Conservation (phyloP, 2,797 vertebrate species). For the Takifugu rubripes region DNA sequence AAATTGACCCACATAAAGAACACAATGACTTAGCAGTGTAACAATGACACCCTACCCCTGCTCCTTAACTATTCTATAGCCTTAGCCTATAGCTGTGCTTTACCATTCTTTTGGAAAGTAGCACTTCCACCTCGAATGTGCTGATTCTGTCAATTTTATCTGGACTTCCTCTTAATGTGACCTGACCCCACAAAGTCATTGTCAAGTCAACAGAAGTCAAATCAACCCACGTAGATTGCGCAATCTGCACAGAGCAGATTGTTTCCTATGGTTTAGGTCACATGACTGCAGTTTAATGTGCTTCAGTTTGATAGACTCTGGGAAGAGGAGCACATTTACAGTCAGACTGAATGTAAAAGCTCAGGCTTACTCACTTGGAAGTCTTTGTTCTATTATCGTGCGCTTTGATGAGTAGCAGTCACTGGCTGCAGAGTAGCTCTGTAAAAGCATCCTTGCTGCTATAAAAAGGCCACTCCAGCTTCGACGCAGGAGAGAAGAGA, state of each 20-base stretch:
- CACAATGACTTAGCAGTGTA: neutral
- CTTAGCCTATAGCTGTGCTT: conserved; percentile 6
- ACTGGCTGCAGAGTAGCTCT: conserved; percentile 51
- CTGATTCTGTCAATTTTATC: conserved; percentile 9
- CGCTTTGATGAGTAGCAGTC: conserved; percentile 55
- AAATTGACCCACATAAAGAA: neutral
- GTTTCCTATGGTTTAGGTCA: neutral
- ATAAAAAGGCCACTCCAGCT: conserved; percentile 62
- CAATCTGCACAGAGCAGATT: neutral
- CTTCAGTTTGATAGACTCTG: conserved; percentile 24
- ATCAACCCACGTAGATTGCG: neutral
- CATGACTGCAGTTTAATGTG: neutral
- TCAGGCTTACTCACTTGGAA: conserved; percentile 48
- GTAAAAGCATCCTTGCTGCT: conserved; percentile 60
- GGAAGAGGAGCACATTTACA: conserved; percentile 34
- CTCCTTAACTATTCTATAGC: too few species aligned
- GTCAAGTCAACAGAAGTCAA: conserved; percentile 5
- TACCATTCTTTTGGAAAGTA: conserved; percentile 1
- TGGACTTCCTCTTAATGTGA: conserved; percentile 8
- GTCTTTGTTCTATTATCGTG: conserved; percentile 66
- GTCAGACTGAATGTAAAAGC: conserved; percentile 36
- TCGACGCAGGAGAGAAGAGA: conserved; percentile 36
- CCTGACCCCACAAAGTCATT: neutral
- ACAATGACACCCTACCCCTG: neutral
- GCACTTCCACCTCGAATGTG: conserved; percentile 8